These are phyloP conservation scores for Odontothrips loti DNA, from an alignment of 2,888 invertebrate genomes.

Conservation along the genomic window DNA sequence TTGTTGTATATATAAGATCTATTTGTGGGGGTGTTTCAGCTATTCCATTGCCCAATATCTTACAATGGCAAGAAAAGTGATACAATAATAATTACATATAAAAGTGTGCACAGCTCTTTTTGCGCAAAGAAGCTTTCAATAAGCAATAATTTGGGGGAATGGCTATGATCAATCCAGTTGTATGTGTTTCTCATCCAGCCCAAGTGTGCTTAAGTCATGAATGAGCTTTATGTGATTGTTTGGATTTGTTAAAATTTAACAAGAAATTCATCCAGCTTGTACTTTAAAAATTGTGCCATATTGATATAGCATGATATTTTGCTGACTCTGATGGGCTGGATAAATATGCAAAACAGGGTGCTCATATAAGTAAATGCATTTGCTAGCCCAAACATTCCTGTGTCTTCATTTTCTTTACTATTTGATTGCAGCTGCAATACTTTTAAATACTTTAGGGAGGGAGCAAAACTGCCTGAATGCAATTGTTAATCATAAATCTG, in stretches of 20 bases:
- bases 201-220: conserved; percentile 12
- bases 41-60: background rate
- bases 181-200: background rate
- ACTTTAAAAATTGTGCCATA: conserved; percentile 17
- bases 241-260: background rate
- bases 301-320: background rate
- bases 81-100: background rate
- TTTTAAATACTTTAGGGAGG: background rate
- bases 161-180: background rate
- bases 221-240: conserved; percentile 20
- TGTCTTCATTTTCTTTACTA: background rate
- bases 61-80: conserved; percentile 5
- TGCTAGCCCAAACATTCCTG: conserved; percentile 4
- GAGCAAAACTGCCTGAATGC: background rate
- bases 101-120: background rate
- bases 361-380: background rate
- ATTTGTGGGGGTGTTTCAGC: background rate
- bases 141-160: background rate
- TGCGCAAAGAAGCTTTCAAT: background rate
- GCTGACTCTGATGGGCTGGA: background rate
- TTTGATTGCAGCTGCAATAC: background rate
- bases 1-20: conserved; percentile 1
- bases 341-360: background rate
- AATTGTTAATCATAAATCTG: background rate
- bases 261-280: background rate